A percentile compares a stretch with the other conserved stretches of the same genome.
Evolutionary conservation across 2,888 invertebrate species (phyloP).

Genomic region (Venusia cambrica): DNA sequence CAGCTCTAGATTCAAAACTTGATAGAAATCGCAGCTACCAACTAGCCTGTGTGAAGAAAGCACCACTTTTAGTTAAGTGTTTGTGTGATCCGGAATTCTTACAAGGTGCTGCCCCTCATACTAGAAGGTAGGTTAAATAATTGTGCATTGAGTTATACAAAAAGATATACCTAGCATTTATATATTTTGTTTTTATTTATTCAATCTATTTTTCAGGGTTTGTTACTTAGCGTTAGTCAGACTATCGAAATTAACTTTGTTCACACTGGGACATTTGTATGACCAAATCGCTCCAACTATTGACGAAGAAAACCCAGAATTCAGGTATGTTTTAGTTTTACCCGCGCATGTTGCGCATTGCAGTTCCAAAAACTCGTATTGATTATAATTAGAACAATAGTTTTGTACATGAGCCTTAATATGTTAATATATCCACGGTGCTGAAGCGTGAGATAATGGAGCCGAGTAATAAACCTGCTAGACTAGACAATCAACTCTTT

Average conservation of each 20-base stretch:
- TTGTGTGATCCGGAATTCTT: constrained; percentile 74
- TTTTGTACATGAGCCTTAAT: too few species aligned
- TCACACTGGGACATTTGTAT: constrained; percentile 91
- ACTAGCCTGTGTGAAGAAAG: constrained; percentile 82
- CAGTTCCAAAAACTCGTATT: too few species aligned
- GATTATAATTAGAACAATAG: too few species aligned
- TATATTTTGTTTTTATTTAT: too few species aligned
- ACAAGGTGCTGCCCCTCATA: constrained; percentile 67
- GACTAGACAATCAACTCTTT: too few species aligned
- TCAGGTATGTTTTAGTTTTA: constrained; percentile 57
- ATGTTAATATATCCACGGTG: too few species aligned
- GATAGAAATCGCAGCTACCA: constrained; percentile 83
- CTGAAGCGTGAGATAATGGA: too few species aligned
- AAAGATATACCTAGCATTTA: too few species aligned
- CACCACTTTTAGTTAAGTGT: constrained; percentile 70
- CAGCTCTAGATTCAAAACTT: constrained; percentile 90
- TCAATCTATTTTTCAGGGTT: constrained; percentile 77
- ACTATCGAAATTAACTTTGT: constrained; percentile 93
- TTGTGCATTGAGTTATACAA: too few species aligned
- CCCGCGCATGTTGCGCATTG: too few species aligned
- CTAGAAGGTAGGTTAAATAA: constrained; percentile 55
- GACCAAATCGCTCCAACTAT: constrained; percentile 81
- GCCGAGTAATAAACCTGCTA: too few species aligned
- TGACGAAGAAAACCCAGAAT: constrained; percentile 63
- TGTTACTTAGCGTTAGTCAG: constrained; percentile 94